Evolutionary conservation across 2,113 vertebrate species (phyloP).

Genomic region (Oreochromis niloticus): DNA sequence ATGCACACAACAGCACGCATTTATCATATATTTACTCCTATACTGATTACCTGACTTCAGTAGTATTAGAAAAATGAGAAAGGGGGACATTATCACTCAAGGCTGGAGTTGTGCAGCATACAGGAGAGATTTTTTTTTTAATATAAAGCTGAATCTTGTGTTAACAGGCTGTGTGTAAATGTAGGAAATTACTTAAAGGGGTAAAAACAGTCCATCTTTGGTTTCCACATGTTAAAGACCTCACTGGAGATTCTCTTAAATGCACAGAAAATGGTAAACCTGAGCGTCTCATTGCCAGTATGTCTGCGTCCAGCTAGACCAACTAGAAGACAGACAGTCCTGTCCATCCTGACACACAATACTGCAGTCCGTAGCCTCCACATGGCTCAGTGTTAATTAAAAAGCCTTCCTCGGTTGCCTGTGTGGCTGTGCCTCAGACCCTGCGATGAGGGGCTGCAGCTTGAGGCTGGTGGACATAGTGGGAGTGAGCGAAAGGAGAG

Average conservation of each 20-base stretch:
- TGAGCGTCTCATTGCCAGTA: conserved; percentile 19
- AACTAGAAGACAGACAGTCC: conserved; percentile 23
- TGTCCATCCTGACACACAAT: conserved; percentile 69
- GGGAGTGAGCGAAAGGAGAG: conserved; percentile 24
- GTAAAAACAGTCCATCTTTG: neutral
- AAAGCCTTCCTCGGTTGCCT: conserved; percentile 40
- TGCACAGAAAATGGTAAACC: conserved; percentile 12
- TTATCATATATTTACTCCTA: conserved; percentile 59
- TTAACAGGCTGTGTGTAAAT: neutral
- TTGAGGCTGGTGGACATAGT: conserved; percentile 25
- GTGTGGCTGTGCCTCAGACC: conserved; percentile 28
- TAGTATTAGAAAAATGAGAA: conserved; percentile 72
- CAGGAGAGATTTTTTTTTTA: neutral
- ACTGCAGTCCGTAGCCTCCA: conserved; percentile 41
- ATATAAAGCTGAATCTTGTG: neutral
- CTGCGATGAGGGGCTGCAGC: conserved; percentile 2
- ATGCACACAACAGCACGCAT: conserved; percentile 58
- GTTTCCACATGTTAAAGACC: neutral
- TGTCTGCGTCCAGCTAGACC: neutral
- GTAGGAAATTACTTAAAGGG: neutral
- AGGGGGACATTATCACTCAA: neutral
- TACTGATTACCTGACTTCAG: conserved; percentile 74
- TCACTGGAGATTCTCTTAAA: neutral
- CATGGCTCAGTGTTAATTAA: conserved; percentile 73
- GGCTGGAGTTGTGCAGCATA: conserved; percentile 18